Evolutionary conservation across 2,113 vertebrate genomes (phyloP).

Genomic region (Benitochromis conjunctus): DNA sequence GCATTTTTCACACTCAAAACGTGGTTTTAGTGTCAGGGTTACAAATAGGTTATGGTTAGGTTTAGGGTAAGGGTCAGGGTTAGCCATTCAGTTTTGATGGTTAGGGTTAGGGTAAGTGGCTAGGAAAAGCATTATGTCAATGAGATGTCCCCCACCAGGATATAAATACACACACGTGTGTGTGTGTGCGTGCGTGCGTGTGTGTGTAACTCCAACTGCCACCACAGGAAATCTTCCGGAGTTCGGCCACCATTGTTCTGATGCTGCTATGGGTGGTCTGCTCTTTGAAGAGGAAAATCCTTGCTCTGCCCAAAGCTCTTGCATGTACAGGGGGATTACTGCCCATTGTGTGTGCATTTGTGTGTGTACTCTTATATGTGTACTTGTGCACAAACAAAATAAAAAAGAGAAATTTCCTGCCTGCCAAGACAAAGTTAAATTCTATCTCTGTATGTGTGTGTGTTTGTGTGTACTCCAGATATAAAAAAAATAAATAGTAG

Average conservation of each 20-base stretch:
- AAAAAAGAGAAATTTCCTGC: not conserved
- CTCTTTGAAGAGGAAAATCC: constrained; percentile 67
- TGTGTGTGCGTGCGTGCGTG: not conserved
- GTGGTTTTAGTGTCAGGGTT: too few relatives aligned
- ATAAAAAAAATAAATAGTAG: constrained; percentile 7
- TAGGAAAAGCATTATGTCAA: too few relatives aligned
- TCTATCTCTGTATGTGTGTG: constrained; percentile 14
- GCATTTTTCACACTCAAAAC: too few relatives aligned
- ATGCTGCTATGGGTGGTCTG: constrained; percentile 54
- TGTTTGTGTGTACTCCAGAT: not conserved
- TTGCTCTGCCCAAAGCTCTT: constrained; percentile 45
- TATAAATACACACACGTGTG: not conserved
- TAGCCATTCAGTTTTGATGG: too few relatives aligned
- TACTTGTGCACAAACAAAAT: not conserved
- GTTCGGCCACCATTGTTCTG: constrained; percentile 45
- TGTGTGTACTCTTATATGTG: not conserved
- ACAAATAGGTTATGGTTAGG: too few relatives aligned
- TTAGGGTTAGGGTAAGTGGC: too few relatives aligned
- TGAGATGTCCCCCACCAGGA: too few relatives aligned
- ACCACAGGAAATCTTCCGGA: constrained; percentile 43
- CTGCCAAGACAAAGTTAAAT: constrained; percentile 42
- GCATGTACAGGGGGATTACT: constrained; percentile 53
- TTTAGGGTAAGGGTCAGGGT: too few relatives aligned
- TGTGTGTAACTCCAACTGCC: not conserved
- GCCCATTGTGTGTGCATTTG: constrained; percentile 29